phyloP scores from a whole-genome alignment of 2,113 vertebrate species.

The Poecilia latipinna region DNA sequence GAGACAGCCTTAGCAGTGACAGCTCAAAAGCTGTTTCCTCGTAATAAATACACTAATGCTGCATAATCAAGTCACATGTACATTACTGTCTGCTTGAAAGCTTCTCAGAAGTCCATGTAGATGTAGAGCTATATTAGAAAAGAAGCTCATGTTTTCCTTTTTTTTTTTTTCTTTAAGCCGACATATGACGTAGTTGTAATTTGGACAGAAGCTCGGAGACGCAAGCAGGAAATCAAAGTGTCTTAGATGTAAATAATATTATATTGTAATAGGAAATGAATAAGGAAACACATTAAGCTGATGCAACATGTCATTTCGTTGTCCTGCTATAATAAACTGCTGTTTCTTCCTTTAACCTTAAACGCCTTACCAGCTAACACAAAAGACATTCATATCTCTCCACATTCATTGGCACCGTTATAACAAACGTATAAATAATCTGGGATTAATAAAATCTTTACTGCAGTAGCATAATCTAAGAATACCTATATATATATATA shows the following conservation, averaged over 20 bases:
- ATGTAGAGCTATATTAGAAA: slow-evolving; percentile 53
- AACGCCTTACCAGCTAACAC: neutral
- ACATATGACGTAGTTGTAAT: slow-evolving; percentile 23
- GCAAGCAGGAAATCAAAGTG: slow-evolving; percentile 21
- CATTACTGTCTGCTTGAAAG: slow-evolving; percentile 54
- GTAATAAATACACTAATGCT: slow-evolving; percentile 63
- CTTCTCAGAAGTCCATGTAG: slow-evolving; percentile 42
- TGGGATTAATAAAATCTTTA: neutral
- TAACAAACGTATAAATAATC: neutral
- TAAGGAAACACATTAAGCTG: slow-evolving; percentile 47
- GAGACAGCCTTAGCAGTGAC: slow-evolving; percentile 56
- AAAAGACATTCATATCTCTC: neutral
- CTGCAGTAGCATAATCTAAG: neutral
- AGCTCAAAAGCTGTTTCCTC: slow-evolving; percentile 61
- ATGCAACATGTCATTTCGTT: slow-evolving; percentile 32
- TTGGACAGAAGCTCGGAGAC: slow-evolving; percentile 10
- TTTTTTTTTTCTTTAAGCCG: neutral
- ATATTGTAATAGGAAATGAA: slow-evolving; percentile 43
- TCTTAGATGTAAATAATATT: slow-evolving; percentile 34
- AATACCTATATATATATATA: neutral
- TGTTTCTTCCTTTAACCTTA: slow-evolving; percentile 3
- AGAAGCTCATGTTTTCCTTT: slow-evolving; percentile 35
- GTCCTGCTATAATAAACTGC: slow-evolving; percentile 28
- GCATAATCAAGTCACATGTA: slow-evolving; percentile 67
- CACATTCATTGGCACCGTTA: neutral